Percentiles rank a stretch among this genome's conserved stretches.
Conservation (phyloP, 2,888 invertebrate genomes). For the Melanotus villosus region DNA sequence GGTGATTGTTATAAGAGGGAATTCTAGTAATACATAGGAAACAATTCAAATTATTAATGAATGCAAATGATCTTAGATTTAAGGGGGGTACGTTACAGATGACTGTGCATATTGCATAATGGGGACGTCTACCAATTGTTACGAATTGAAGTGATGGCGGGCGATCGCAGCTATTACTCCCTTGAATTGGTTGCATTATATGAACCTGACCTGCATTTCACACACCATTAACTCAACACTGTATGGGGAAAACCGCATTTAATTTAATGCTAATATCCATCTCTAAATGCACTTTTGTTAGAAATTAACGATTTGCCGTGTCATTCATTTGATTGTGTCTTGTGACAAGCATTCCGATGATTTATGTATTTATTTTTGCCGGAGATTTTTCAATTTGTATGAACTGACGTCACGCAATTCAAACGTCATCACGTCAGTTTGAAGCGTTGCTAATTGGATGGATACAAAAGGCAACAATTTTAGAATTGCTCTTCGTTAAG, state of each 20-base stretch:
- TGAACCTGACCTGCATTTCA: slow-evolving; percentile 7
- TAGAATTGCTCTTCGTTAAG: not conserved
- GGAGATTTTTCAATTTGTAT: not conserved
- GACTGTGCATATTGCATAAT: not conserved
- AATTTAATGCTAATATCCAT: not conserved
- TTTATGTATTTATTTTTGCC: not conserved
- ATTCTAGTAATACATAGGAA: too few relatives aligned
- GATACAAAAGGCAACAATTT: not conserved
- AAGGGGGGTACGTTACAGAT: too few relatives aligned
- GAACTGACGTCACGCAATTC: not conserved
- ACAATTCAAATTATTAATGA: too few relatives aligned
- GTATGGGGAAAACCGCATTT: not conserved
- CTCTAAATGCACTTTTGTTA: not conserved
- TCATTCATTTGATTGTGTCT: not conserved
- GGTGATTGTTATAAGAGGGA: too few relatives aligned
- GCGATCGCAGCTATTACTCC: not conserved
- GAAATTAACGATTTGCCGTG: not conserved
- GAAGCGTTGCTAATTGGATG: not conserved
- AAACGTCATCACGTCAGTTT: not conserved
- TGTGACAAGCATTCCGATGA: too few relatives aligned
- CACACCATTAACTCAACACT: slow-evolving; percentile 1
- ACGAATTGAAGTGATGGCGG: not conserved
- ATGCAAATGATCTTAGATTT: too few relatives aligned
- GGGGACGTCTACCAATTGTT: not conserved
- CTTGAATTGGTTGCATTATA: slow-evolving; percentile 1